These are phyloP conservation scores for Streptopelia turtur DNA, from an alignment of 2,797 vertebrate species.

Conservation along the genomic window DNA sequence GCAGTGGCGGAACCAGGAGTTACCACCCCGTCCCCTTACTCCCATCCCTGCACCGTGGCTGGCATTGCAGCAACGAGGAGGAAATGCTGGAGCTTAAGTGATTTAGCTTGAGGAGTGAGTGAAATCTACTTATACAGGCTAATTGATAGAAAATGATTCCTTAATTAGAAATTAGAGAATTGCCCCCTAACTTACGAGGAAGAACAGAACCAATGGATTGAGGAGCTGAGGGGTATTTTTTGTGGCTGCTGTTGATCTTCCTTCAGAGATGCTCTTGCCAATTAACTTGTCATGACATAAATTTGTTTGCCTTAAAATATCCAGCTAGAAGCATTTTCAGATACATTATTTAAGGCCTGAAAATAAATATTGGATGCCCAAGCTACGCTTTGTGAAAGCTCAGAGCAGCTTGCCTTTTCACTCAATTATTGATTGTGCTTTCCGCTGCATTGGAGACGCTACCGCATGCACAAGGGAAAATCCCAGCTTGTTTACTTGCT, in stretches of 20 bases:
- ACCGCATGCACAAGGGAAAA: neutral
- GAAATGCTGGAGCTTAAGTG: slow-evolving; percentile 37
- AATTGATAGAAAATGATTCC: slow-evolving; percentile 42
- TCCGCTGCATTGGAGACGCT: neutral
- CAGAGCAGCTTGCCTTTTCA: neutral
- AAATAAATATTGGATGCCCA: slow-evolving; percentile 60
- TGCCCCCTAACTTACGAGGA: neutral
- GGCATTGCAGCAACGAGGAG: neutral
- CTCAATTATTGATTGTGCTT: slow-evolving; percentile 50
- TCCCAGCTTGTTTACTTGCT: neutral
- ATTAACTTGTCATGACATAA: slow-evolving; percentile 56
- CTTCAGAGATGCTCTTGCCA: neutral
- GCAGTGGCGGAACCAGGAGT: accelerated
- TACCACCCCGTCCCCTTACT: neutral
- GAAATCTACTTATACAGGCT: slow-evolving; percentile 43
- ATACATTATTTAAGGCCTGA: slow-evolving; percentile 62
- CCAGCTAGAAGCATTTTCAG: slow-evolving; percentile 28
- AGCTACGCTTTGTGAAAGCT: slow-evolving; percentile 14
- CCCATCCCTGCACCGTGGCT: accelerated
- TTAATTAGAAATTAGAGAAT: slow-evolving; percentile 39
- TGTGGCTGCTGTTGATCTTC: neutral
- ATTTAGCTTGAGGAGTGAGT: neutral
- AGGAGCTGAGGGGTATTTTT: neutral
- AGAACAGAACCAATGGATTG: neutral
- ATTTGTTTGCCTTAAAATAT: slow-evolving; percentile 57